Evolutionary conservation across 2,797 vertebrate species (phyloP).

Genomic region (Poeciliopsis presidionis): DNA sequence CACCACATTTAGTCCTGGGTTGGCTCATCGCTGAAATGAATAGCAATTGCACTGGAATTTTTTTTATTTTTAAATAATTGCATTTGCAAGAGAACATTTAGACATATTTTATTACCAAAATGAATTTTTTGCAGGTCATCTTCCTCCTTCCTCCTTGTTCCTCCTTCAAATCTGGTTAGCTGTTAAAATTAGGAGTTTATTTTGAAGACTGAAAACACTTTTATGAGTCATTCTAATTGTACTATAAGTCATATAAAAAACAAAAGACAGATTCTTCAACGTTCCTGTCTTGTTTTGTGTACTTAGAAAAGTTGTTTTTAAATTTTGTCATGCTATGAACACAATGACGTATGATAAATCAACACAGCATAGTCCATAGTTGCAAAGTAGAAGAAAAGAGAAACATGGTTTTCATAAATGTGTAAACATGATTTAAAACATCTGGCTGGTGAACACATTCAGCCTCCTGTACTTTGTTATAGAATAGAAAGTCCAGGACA

Average conservation of each 20-base stretch:
- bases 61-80: neutral
- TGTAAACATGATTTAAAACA: neutral
- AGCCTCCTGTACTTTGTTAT: neutral
- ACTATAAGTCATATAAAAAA: constrained; percentile 1
- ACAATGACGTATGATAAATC: neutral
- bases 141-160: neutral
- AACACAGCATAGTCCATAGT: neutral
- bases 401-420: neutral
- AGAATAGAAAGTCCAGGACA: neutral
- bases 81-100: neutral
- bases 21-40: constrained; percentile 16
- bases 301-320: neutral
- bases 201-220: constrained; percentile 42
- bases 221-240: constrained; percentile 16
- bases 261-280: neutral
- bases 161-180: constrained; percentile 15
- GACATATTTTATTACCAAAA: constrained; percentile 13
- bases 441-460: neutral
- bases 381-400: neutral
- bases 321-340: neutral
- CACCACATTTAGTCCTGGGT: constrained; percentile 12
- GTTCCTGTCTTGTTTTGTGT: neutral
- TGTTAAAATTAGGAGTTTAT: constrained; percentile 48
- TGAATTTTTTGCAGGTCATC: constrained; percentile 9
- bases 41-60: neutral